phyloP scores from a whole-genome alignment of 2,888 invertebrate genomes.

The Epistrophe eligans region DNA sequence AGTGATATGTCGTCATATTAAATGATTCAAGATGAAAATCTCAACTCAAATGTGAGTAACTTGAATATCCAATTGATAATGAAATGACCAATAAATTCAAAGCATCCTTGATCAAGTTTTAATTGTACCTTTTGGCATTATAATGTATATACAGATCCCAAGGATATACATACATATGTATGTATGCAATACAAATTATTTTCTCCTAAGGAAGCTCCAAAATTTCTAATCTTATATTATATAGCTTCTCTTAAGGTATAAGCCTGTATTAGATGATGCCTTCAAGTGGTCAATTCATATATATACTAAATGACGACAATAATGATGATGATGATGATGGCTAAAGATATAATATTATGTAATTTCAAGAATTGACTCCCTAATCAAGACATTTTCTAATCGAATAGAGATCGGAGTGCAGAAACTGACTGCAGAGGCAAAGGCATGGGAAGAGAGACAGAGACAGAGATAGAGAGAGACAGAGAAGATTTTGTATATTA shows the following conservation, averaged over 20 bases:
- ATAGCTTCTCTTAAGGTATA: background rate
- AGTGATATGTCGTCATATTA: background rate
- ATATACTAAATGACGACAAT: background rate
- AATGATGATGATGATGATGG: constrained; percentile 6
- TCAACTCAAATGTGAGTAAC: constrained; percentile 19
- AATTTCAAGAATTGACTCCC: constrained; percentile 45
- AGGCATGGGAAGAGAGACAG: too few species aligned
- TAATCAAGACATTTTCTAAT: constrained; percentile 57
- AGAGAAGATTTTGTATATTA: constrained; percentile 28
- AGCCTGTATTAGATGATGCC: background rate
- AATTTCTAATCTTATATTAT: background rate
- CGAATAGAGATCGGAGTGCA: constrained; percentile 15
- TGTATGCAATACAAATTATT: constrained; percentile 27
- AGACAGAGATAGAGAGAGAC: background rate
- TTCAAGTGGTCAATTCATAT: background rate
- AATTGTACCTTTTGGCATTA: constrained; percentile 10
- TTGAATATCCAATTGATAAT: constrained; percentile 30
- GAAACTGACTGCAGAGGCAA: too few species aligned
- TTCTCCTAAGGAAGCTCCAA: background rate
- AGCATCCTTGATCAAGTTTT: constrained; percentile 25
- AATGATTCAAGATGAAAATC: background rate
- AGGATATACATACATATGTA: too few species aligned
- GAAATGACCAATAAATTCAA: constrained; percentile 49
- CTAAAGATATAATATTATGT: constrained; percentile 14
- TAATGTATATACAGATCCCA: background rate